Percentiles rank a stretch among this genome's conserved stretches.
These are phyloP conservation scores for Escarpia spicata DNA, from an alignment of 2,888 invertebrate species.

Conservation along the genomic window DNA sequence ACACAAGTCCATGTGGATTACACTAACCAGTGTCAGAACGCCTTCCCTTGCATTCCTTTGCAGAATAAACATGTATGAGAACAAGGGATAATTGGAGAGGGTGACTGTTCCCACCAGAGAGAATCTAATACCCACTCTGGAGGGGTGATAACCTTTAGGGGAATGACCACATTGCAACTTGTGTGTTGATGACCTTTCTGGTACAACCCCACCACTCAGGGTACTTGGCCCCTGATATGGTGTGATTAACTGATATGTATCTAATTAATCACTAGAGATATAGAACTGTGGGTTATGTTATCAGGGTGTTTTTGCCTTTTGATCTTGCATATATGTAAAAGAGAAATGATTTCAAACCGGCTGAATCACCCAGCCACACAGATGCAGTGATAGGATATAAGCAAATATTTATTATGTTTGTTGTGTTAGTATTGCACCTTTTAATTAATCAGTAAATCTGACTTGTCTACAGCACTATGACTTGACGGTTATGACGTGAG, in stretches of 20 bases:
- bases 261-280: conserved; percentile 1
- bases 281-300: not conserved
- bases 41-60: not conserved
- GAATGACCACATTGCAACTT: not conserved
- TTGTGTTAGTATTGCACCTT: not conserved
- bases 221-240: not conserved
- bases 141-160: not conserved
- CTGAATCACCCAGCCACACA: not conserved
- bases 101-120: not conserved
- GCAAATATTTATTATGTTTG: not conserved
- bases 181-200: not conserved
- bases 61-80: not conserved
- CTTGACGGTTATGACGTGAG: not conserved
- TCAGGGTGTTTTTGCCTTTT: not conserved
- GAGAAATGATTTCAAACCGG: not conserved
- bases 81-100: not conserved
- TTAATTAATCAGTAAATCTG: not conserved
- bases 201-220: not conserved
- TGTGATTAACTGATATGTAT: not conserved
- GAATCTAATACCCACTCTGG: not conserved
- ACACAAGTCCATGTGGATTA: not conserved
- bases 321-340: not conserved
- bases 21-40: not conserved
- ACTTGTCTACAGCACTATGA: not conserved
- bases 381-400: not conserved